Conservation (phyloP, 2,113 vertebrate species). For the Meriones unguiculatus region DNA sequence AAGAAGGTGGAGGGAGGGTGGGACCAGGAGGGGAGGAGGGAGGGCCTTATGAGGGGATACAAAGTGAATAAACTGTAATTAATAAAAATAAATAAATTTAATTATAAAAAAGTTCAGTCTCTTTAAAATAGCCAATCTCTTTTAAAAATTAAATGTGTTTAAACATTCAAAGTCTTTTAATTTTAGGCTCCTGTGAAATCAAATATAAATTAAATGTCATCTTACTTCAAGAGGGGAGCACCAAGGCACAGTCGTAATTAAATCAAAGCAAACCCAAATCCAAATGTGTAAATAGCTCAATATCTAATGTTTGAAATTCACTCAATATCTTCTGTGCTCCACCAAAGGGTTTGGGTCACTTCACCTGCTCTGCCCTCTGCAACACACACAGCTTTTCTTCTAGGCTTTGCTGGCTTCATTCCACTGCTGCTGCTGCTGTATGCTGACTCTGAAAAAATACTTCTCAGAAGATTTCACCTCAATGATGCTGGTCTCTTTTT, state of each 20-base stretch:
- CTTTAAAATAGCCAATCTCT: not conserved
- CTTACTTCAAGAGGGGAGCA: not conserved
- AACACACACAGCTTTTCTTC: not conserved
- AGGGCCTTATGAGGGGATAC: no score
- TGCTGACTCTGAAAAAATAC: not conserved
- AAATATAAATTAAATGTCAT: not conserved
- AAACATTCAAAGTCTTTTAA: not conserved
- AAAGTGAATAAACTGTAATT: no score
- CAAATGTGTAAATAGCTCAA: not conserved
- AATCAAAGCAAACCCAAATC: not conserved
- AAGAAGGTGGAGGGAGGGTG: no score
- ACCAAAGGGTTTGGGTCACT: not conserved
- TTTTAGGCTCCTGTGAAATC: not conserved
- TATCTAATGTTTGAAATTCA: not conserved
- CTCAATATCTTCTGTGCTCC: not conserved
- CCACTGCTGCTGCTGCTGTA: not conserved
- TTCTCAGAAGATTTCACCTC: not conserved
- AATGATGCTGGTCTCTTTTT: not conserved
- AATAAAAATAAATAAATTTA: no score
- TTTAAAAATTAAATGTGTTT: not conserved
- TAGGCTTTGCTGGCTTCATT: not conserved
- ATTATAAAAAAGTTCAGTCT: not conserved
- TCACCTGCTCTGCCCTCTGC: not conserved
- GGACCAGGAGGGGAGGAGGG: no score
- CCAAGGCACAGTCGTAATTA: not conserved